phyloP scores from a whole-genome alignment of 2,888 invertebrate species.

The Gnatocerus cornutus region DNA sequence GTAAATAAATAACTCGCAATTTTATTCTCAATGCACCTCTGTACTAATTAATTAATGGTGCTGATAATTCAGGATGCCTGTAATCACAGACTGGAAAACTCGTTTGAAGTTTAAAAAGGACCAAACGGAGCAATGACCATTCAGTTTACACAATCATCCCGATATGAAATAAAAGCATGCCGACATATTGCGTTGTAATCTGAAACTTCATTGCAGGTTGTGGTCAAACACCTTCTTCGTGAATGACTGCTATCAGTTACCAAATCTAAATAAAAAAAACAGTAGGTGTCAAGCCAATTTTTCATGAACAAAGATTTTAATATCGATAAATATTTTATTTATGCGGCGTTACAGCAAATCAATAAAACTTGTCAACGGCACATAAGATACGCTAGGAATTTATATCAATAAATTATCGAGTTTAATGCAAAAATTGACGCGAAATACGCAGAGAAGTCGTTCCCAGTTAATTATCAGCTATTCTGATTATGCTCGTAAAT shows the following conservation, averaged over 20 bases:
- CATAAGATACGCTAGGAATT: not conserved
- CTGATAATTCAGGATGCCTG: constrained; percentile 2
- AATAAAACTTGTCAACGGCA: constrained; percentile 1
- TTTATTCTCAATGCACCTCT: constrained; percentile 11
- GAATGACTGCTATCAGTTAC: not conserved
- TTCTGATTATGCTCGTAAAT: too few species aligned
- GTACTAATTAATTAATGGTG: constrained; percentile 31
- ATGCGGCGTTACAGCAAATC: not conserved
- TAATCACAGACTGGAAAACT: not conserved
- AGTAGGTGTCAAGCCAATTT: not conserved
- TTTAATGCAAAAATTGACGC: not conserved
- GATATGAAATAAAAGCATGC: not conserved
- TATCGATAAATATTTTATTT: not conserved
- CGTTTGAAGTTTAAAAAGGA: constrained; percentile 7
- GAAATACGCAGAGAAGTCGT: too few species aligned
- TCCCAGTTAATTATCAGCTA: too few species aligned
- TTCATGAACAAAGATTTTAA: too few species aligned
- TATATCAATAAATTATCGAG: not conserved
- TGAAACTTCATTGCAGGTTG: not conserved
- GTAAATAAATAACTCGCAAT: constrained; percentile 33
- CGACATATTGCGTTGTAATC: not conserved
- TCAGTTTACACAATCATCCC: too few species aligned
- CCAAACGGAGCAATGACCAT: not conserved
- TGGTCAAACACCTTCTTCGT: constrained; percentile 1
- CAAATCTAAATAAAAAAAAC: constrained; percentile 1